A percentile compares a stretch with the other conserved stretches of the same genome.
phyloP scores from a whole-genome alignment of 2,888 invertebrate genomes.

The Athalia circularis region DNA sequence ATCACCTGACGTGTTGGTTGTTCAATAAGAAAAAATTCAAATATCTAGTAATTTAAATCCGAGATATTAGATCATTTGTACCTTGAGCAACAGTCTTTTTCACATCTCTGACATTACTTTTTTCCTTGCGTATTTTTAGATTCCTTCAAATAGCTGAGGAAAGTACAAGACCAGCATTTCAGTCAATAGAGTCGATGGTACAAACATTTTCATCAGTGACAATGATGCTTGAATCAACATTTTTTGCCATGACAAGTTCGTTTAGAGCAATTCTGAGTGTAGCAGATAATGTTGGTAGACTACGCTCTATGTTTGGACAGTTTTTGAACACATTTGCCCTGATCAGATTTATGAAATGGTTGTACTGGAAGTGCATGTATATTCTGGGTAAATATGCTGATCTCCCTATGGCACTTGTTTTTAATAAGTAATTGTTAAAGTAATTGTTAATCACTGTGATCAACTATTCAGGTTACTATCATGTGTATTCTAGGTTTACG shows the following conservation, averaged over 20 bases:
- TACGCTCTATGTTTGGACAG: slow-evolving; percentile 89
- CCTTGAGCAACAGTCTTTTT: too few species aligned
- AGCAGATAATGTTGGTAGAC: slow-evolving; percentile 93
- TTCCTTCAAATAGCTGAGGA: slow-evolving; percentile 94
- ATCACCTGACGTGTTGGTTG: too few species aligned
- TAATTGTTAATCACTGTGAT: slow-evolving; percentile 5
- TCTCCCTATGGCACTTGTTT: neutral
- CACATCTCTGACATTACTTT: neutral
- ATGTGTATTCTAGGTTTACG: slow-evolving; percentile 63
- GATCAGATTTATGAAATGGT: slow-evolving; percentile 86
- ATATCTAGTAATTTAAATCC: slow-evolving; percentile 54
- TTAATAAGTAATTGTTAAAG: neutral
- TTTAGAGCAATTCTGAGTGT: slow-evolving; percentile 97
- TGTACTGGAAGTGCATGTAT: slow-evolving; percentile 85
- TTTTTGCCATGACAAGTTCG: slow-evolving; percentile 95
- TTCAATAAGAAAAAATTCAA: neutral
- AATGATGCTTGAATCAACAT: slow-evolving; percentile 98
- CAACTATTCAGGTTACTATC: neutral
- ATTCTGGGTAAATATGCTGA: slow-evolving; percentile 77
- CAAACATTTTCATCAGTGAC: slow-evolving; percentile 94
- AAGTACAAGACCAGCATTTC: slow-evolving; percentile 93
- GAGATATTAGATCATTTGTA: too few species aligned
- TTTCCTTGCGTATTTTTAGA: slow-evolving; percentile 70
- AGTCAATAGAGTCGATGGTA: slow-evolving; percentile 94
- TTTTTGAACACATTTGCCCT: slow-evolving; percentile 92